A percentile compares a stretch with the other conserved stretches of the same genome.
phyloP scores from a whole-genome alignment of 2,113 vertebrate species.

The Coryphaenoides rupestris region DNA sequence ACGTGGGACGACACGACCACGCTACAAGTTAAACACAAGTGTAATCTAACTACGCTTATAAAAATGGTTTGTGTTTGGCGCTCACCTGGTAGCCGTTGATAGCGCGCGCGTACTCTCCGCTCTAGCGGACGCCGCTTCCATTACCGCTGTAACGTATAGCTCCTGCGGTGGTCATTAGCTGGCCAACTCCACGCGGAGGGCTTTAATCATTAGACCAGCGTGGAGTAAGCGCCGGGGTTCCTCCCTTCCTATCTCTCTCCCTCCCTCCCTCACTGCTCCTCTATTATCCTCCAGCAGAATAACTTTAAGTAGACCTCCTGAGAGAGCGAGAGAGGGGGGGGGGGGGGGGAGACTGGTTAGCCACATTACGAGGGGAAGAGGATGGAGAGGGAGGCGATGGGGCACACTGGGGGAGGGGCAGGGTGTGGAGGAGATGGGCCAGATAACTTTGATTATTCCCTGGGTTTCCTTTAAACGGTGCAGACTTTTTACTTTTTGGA shows the following conservation, averaged over 20 bases:
- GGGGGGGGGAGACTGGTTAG: background rate
- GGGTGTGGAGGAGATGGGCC: background rate
- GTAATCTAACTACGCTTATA: no score
- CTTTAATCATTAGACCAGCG: conserved; percentile 22
- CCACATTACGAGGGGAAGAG: background rate
- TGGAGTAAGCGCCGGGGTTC: background rate
- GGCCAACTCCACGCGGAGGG: background rate
- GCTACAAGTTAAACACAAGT: no score
- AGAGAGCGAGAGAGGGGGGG: background rate
- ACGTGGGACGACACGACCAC: no score
- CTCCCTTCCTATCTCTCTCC: background rate
- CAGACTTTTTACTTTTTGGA: no score
- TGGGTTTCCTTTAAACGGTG: no score
- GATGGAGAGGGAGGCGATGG: background rate
- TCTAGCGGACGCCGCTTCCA: background rate
- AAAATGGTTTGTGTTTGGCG: no score
- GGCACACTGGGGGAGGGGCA: background rate
- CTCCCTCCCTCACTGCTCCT: conserved; percentile 1
- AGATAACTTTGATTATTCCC: no score
- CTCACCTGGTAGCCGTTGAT: no score
- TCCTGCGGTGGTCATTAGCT: conserved; percentile 2
- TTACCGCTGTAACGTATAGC: background rate
- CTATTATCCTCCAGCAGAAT: conserved; percentile 11
- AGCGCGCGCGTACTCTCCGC: background rate
- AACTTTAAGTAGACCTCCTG: conserved; percentile 16